These are phyloP conservation scores for Larimichthys crocea DNA, from an alignment of 2,113 vertebrate genomes.

Conservation along the genomic window DNA sequence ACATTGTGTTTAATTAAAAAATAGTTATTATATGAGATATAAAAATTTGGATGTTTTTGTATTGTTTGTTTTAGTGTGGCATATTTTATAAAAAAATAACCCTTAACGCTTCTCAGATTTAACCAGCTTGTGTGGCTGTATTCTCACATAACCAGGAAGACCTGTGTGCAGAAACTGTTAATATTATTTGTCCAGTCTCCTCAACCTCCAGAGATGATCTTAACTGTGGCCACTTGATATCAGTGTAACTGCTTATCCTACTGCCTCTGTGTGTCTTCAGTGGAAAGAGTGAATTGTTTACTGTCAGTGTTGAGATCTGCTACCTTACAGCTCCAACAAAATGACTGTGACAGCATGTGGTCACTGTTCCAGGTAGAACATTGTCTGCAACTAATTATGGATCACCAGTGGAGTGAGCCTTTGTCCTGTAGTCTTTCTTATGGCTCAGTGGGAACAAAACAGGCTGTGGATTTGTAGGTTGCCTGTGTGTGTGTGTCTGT, in stretches of 20 bases:
- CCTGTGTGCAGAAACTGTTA: neutral
- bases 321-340: constrained; percentile 38
- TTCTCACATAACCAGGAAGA: neutral
- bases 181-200: neutral
- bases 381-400: constrained; percentile 54
- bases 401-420: constrained; percentile 1
- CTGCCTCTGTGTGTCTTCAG: neutral
- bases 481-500: constrained; percentile 10
- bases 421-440: constrained; percentile 37
- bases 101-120: neutral
- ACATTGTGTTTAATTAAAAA: neutral
- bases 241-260: constrained; percentile 4
- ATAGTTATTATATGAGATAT: neutral
- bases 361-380: constrained; percentile 45
- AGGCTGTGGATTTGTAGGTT: constrained; percentile 24
- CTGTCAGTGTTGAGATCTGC: constrained; percentile 39
- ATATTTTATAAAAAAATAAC: neutral
- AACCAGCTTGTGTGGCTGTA: neutral
- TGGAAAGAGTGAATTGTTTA: constrained; percentile 1
- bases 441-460: constrained; percentile 42
- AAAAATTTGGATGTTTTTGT: neutral
- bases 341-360: constrained; percentile 38
- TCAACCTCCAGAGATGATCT: neutral
- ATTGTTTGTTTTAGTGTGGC: neutral
- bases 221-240: neutral